Evolutionary conservation across 2,113 vertebrate species (phyloP).

Genomic region (Proteles cristata): DNA sequence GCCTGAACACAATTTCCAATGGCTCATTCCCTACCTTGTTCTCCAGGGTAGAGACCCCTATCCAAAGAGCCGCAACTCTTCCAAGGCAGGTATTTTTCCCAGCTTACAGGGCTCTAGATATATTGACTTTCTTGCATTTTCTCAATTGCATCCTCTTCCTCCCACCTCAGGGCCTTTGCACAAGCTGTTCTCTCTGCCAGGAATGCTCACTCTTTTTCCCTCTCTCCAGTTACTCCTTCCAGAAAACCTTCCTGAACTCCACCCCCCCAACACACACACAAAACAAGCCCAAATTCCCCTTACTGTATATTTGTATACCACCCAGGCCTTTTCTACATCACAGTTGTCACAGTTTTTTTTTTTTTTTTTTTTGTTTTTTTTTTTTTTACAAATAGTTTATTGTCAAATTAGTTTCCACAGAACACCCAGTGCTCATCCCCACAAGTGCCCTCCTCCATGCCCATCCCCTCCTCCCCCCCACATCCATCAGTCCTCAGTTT

Average conservation of each 20-base stretch:
- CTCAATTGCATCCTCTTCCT: not conserved
- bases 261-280: too few species aligned
- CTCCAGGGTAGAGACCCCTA: not conserved
- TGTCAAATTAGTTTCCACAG: too few species aligned
- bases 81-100: not conserved
- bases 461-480: too few species aligned
- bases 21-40: not conserved
- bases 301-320: not conserved
- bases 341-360: too few species aligned
- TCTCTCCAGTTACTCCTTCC: constrained; percentile 26
- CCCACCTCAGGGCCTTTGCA: not conserved
- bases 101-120: not conserved
- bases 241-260: not conserved
- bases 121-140: constrained; percentile 34
- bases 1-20: not conserved
- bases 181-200: not conserved
- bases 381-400: too few species aligned
- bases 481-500: too few species aligned
- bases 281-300: not conserved
- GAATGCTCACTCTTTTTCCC: not conserved
- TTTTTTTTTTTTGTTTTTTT: too few species aligned
- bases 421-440: too few species aligned
- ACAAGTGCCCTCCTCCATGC: too few species aligned
- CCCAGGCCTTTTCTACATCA: not conserved
- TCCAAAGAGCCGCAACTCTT: not conserved